Percentiles rank a stretch among this genome's conserved stretches.
Evolutionary conservation across 2,113 vertebrate genomes (phyloP).

Genomic region (Rhadina sibilatrix): DNA sequence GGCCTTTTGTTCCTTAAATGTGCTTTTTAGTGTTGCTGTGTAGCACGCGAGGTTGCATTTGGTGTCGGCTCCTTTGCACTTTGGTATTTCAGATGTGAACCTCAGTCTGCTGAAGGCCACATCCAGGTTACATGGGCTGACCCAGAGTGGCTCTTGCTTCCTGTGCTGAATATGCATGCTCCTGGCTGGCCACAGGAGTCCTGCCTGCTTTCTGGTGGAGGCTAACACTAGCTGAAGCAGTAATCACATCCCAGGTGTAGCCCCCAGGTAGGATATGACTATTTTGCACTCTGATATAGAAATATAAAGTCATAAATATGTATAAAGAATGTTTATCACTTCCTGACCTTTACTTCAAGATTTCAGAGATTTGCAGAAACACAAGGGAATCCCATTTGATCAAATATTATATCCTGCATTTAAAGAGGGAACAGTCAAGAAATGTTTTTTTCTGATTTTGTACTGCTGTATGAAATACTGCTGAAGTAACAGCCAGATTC

Average conservation of each 20-base stretch:
- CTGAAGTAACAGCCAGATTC: background rate
- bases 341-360: background rate
- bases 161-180: accelerated
- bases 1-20: background rate
- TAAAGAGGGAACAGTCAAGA: background rate
- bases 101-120: background rate
- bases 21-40: background rate
- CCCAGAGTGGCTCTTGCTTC: background rate
- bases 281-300: background rate
- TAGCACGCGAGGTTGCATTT: background rate
- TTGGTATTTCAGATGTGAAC: accelerated
- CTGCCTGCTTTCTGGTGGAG: background rate
- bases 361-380: background rate
- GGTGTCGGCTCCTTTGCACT: background rate
- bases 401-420: background rate
- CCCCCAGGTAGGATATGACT: background rate
- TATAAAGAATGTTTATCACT: background rate
- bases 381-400: background rate
- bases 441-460: background rate
- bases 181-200: accelerated
- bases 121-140: background rate
- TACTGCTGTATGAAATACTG: background rate
- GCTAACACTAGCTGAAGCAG: background rate
- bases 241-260: background rate
- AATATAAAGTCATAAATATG: background rate